phyloP scores from a whole-genome alignment of 2,113 vertebrate genomes.

The Ceyx cyanopectus region DNA sequence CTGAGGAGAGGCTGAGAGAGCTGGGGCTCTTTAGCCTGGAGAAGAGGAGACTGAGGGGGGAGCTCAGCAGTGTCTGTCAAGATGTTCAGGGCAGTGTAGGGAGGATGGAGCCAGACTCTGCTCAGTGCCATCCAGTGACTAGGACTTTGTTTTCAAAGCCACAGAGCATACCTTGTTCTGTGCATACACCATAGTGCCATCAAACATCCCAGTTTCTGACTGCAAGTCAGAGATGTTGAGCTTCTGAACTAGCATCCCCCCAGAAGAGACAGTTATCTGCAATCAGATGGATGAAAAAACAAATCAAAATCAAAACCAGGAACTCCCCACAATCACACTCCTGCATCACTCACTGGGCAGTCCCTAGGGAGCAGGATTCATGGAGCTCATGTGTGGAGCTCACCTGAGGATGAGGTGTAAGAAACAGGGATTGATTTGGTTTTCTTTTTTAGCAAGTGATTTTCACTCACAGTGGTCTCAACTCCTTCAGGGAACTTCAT shows the following conservation, averaged over 20 bases:
- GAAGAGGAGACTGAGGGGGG: too few relatives aligned
- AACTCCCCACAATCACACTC: constrained; percentile 48
- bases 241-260: constrained; percentile 90
- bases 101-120: too few relatives aligned
- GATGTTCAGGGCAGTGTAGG: too few relatives aligned
- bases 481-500: background rate
- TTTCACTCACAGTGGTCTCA: background rate
- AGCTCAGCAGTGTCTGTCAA: too few relatives aligned
- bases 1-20: too few relatives aligned
- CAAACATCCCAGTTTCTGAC: constrained; percentile 81
- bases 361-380: background rate
- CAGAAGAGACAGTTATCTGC: constrained; percentile 89
- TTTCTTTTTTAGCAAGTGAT: background rate
- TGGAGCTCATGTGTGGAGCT: background rate
- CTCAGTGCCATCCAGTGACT: too few relatives aligned
- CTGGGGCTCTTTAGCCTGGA: too few relatives aligned
- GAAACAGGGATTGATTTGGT: background rate
- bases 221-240: constrained; percentile 84
- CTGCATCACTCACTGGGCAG: background rate
- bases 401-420: background rate
- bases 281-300: constrained; percentile 8
- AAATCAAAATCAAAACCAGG: constrained; percentile 22
- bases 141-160: background rate
- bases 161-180: constrained; percentile 85
- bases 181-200: constrained; percentile 88